Conservation (phyloP, 1,140 invertebrate species). For the Vollenhovia emeryi region DNA sequence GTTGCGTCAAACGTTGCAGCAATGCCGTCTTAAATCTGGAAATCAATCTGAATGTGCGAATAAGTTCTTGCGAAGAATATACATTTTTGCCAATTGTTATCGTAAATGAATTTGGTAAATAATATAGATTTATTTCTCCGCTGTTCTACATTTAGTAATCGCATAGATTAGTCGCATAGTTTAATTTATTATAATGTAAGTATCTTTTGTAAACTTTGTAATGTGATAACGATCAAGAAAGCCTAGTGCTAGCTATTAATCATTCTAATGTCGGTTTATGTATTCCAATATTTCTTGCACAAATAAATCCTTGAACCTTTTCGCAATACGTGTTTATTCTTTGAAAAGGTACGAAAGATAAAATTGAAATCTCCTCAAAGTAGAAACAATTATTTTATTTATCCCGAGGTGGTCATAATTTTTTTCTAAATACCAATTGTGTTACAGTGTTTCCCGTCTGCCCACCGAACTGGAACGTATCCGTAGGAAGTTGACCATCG, state of each 20-base stretch:
- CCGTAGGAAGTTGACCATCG: slow-evolving; percentile 89
- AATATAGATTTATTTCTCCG: slow-evolving; percentile 17
- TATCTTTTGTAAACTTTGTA: slow-evolving; percentile 71
- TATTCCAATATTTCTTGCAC: slow-evolving; percentile 53
- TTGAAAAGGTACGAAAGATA: not conserved
- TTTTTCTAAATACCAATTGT: slow-evolving; percentile 85
- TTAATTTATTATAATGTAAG: slow-evolving; percentile 54
- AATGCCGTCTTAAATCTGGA: not conserved
- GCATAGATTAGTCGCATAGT: slow-evolving; percentile 8
- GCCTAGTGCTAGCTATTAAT: slow-evolving; percentile 20
- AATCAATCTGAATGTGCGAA: not conserved
- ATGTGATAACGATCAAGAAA: slow-evolving; percentile 47
- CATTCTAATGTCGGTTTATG: slow-evolving; percentile 10
- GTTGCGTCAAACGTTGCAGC: not conserved
- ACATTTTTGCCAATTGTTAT: slow-evolving; percentile 17
- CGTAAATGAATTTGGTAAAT: slow-evolving; percentile 18
- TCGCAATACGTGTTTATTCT: slow-evolving; percentile 10
- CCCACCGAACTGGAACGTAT: slow-evolving; percentile 94
- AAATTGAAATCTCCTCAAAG: not conserved
- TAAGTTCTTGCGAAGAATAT: not conserved
- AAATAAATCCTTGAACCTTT: slow-evolving; percentile 63
- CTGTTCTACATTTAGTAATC: slow-evolving; percentile 11
- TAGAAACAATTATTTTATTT: slow-evolving; percentile 22
- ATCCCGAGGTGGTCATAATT: slow-evolving; percentile 11
- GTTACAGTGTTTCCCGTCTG: slow-evolving; percentile 92